These are phyloP conservation scores for Periphyllus acericola DNA, from an alignment of 2,888 invertebrate species.

Conservation along the genomic window DNA sequence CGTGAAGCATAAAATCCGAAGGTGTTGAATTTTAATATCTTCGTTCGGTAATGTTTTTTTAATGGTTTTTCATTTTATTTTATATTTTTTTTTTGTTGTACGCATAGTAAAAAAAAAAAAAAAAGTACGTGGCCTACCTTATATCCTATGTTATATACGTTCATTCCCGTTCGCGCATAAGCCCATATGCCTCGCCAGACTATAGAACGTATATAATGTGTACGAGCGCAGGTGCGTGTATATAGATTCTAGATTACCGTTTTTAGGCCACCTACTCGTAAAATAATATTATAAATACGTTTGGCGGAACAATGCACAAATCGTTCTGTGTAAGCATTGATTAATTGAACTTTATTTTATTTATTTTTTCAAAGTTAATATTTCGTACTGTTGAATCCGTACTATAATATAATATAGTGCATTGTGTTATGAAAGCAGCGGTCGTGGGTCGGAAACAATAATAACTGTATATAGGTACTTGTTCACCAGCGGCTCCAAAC, in stretches of 20 bases:
- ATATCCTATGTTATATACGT: background rate
- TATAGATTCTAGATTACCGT: background rate
- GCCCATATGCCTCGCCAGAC: background rate
- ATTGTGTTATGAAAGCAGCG: no score
- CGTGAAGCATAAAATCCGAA: slow-evolving; percentile 24
- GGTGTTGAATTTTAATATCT: slow-evolving; percentile 48
- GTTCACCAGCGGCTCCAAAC: no score
- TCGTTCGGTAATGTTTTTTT: slow-evolving; percentile 30
- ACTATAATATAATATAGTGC: background rate
- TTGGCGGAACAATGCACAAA: background rate
- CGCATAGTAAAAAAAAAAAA: background rate
- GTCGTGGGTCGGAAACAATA: no score
- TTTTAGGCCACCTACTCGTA: background rate
- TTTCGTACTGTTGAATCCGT: no score
- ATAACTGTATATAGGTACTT: no score
- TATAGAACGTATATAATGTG: background rate
- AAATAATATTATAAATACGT: background rate
- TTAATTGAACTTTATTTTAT: background rate
- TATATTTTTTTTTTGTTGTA: slow-evolving; percentile 10
- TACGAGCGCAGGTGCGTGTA: background rate
- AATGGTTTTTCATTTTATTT: slow-evolving; percentile 43
- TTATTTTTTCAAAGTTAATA: background rate
- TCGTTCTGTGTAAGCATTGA: background rate
- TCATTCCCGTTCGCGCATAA: background rate
- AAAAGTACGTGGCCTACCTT: background rate